These are phyloP conservation scores for Oscheius myriophilus DNA, from an alignment of 2,888 invertebrate species.

Conservation along the genomic window DNA sequence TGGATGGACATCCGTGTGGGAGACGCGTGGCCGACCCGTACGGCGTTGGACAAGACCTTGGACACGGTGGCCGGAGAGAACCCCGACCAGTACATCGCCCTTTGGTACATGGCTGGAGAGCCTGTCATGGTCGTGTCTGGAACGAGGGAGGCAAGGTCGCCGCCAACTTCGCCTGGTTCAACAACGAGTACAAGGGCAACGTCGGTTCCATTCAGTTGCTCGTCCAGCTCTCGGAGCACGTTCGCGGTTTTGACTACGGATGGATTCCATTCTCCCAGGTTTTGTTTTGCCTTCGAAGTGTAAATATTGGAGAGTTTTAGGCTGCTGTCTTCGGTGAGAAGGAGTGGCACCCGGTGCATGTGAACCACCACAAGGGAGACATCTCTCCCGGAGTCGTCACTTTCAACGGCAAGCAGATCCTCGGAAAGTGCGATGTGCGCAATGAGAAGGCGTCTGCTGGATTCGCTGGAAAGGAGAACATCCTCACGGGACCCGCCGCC, in stretches of 20 bases:
- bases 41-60: too few species aligned
- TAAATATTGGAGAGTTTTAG: too few species aligned
- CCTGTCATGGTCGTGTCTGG: slow-evolving; percentile 68
- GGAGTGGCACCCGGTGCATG: slow-evolving; percentile 59
- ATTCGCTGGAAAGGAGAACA: slow-evolving; percentile 52
- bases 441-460: slow-evolving; percentile 56
- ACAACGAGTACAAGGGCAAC: slow-evolving; percentile 61
- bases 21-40: too few species aligned
- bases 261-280: slow-evolving; percentile 59
- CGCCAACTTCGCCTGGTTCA: slow-evolving; percentile 63
- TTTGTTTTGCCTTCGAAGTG: too few species aligned
- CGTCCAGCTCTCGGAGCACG: slow-evolving; percentile 42
- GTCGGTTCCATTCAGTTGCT: slow-evolving; percentile 58
- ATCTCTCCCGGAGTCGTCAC: slow-evolving; percentile 58
- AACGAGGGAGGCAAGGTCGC: slow-evolving; percentile 65
- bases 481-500: slow-evolving; percentile 38
- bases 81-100: too few species aligned
- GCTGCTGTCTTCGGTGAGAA: slow-evolving; percentile 56
- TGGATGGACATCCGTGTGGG: too few species aligned
- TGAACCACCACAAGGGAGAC: slow-evolving; percentile 59
- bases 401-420: slow-evolving; percentile 56
- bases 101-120: slow-evolving; percentile 64
- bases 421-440: slow-evolving; percentile 54
- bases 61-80: too few species aligned
- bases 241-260: slow-evolving; percentile 55